Conservation (phyloP, 2,797 vertebrate species). For the Silurus aristotelis region DNA sequence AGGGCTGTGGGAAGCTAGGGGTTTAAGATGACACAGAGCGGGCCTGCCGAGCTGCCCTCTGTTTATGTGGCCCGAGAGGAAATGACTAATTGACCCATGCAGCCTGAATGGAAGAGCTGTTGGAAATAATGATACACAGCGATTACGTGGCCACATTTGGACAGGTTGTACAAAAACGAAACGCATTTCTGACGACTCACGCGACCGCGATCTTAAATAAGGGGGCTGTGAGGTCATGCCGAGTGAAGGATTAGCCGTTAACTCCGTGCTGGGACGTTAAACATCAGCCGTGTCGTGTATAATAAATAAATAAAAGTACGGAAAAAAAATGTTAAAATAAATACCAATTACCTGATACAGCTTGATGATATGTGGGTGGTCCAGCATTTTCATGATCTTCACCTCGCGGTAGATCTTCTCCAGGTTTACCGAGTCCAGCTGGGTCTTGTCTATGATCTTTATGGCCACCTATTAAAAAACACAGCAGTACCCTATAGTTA, state of each 20-base stretch:
- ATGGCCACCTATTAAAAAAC: constrained; percentile 87
- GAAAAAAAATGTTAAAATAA: background rate
- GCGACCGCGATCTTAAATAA: constrained; percentile 54
- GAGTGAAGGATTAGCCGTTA: constrained; percentile 36
- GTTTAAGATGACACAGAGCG: constrained; percentile 48
- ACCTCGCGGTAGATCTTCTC: constrained; percentile 98
- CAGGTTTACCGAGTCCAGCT: constrained; percentile 94
- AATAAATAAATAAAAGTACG: background rate
- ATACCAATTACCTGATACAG: constrained; percentile 88
- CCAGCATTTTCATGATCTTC: constrained; percentile 98
- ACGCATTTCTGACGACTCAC: constrained; percentile 60
- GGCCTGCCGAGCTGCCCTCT: constrained; percentile 60
- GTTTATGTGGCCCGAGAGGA: constrained; percentile 69
- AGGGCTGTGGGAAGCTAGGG: constrained; percentile 48
- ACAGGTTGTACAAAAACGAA: constrained; percentile 70
- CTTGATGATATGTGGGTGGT: constrained; percentile 97
- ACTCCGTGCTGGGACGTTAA: background rate
- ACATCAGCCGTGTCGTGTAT: too few species aligned
- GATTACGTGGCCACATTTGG: constrained; percentile 68
- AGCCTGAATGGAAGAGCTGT: constrained; percentile 67
- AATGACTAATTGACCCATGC: constrained; percentile 73
- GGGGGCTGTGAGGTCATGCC: constrained; percentile 41
- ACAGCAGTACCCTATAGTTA: constrained; percentile 47
- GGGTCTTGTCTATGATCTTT: constrained; percentile 99
- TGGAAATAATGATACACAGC: constrained; percentile 73